Percentiles rank a stretch among this genome's conserved stretches.
phyloP scores from a whole-genome alignment of 2,113 vertebrate genomes.

The Dissostichus mawsoni region DNA sequence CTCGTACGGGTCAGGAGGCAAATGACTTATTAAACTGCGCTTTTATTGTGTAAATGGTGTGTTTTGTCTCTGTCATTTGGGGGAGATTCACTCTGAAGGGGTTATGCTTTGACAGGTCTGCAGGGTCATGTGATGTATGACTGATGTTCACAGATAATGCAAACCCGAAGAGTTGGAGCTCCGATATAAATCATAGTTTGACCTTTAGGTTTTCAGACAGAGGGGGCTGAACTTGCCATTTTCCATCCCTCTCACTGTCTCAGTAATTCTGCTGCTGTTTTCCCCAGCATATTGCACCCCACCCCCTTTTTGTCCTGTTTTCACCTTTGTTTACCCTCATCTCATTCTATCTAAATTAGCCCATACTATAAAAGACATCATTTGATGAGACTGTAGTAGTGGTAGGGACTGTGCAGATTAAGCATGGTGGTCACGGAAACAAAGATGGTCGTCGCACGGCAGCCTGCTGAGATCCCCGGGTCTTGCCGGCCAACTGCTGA shows the following conservation, averaged over 20 bases:
- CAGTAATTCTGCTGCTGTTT: background rate
- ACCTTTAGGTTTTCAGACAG: conserved; percentile 61
- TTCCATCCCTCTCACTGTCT: conserved; percentile 7
- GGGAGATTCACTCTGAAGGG: conserved; percentile 33
- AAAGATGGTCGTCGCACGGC: conserved; percentile 16
- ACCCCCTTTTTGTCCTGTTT: background rate
- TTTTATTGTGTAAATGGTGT: conserved; percentile 47
- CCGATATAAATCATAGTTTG: conserved; percentile 68
- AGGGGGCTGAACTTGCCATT: conserved; percentile 21
- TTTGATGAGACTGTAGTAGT: conserved; percentile 40
- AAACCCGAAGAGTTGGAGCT: conserved; percentile 28
- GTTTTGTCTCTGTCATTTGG: conserved; percentile 43
- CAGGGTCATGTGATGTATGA: conserved; percentile 33
- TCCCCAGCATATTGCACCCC: background rate
- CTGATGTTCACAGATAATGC: conserved; percentile 44
- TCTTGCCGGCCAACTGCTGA: conserved; percentile 33
- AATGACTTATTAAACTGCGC: conserved; percentile 16
- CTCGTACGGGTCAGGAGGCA: conserved; percentile 39
- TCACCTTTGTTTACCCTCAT: conserved; percentile 1
- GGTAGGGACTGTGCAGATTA: conserved; percentile 30
- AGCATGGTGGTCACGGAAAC: conserved; percentile 54
- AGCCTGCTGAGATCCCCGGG: conserved; percentile 15
- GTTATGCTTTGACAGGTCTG: conserved; percentile 40
- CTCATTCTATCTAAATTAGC: background rate
- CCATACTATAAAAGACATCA: background rate